Conservation (phyloP, 2,888 invertebrate species). For the Galeopsomyia nigrocyanea region DNA sequence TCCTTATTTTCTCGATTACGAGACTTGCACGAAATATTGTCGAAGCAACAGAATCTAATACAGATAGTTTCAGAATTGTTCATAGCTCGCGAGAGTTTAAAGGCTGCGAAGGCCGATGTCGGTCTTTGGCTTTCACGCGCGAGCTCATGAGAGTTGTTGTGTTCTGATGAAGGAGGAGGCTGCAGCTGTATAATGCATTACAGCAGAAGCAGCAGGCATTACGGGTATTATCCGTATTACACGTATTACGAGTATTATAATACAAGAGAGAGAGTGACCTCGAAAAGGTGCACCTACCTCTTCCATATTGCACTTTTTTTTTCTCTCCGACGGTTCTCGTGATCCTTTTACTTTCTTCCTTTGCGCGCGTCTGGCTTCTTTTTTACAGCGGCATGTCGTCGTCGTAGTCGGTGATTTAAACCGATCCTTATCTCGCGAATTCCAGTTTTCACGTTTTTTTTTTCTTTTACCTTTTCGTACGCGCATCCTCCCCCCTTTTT, state of each 20-base stretch:
- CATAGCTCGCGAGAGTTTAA: no score
- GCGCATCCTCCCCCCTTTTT: background rate
- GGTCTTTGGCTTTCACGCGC: no score
- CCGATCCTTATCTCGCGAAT: constrained; percentile 17
- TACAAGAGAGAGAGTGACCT: constrained; percentile 53
- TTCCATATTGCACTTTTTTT: constrained; percentile 44
- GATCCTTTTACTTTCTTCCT: constrained; percentile 19
- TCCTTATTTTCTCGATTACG: no score
- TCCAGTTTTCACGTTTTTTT: constrained; percentile 8
- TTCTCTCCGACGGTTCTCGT: constrained; percentile 48
- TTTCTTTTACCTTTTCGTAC: background rate
- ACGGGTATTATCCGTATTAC: constrained; percentile 66
- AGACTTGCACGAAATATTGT: no score
- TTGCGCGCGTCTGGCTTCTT: constrained; percentile 6
- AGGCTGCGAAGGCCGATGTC: no score
- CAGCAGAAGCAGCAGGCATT: constrained; percentile 60
- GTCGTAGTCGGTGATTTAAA: constrained; percentile 16
- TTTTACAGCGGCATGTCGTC: background rate
- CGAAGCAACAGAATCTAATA: no score
- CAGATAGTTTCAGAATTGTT: no score
- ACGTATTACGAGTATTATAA: constrained; percentile 65
- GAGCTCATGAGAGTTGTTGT: no score
- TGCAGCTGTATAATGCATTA: constrained; percentile 58
- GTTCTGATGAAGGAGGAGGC: no score
- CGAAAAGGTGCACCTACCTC: constrained; percentile 53